A percentile compares a stretch with the other conserved stretches of the same genome.
Conservation (phyloP, 2,888 invertebrate species). For the Sialis fuliginosa region DNA sequence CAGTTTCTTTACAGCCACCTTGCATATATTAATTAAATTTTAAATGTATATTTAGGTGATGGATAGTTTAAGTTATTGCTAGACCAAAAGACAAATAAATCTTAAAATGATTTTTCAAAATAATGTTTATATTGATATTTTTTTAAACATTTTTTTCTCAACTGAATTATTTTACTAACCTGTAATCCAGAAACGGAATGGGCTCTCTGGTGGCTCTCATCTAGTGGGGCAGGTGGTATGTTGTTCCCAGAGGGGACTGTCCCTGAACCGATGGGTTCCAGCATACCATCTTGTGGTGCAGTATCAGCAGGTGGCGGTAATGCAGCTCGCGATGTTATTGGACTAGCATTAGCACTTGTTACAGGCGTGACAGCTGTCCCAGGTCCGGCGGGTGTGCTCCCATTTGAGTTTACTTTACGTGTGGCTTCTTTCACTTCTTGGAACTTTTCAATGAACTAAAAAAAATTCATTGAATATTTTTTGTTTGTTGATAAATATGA, state of each 20-base stretch:
- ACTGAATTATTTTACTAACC: slow-evolving; percentile 18
- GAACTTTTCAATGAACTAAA: slow-evolving; percentile 91
- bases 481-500: background rate
- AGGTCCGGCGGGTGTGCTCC: slow-evolving; percentile 15
- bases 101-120: background rate
- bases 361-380: slow-evolving; percentile 54
- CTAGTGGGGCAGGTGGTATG: slow-evolving; percentile 20
- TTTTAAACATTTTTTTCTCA: background rate
- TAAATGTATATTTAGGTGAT: background rate
- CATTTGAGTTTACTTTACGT: slow-evolving; percentile 42
- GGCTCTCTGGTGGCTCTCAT: slow-evolving; percentile 37
- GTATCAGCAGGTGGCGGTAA: slow-evolving; percentile 28
- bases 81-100: background rate
- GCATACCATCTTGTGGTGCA: slow-evolving; percentile 20
- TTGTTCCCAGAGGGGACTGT: slow-evolving; percentile 21
- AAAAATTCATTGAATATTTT: slow-evolving; percentile 10
- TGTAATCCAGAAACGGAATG: slow-evolving; percentile 39
- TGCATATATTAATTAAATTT: too few relatives aligned
- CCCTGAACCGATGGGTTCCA: slow-evolving; percentile 18
- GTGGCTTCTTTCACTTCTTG: slow-evolving; percentile 96
- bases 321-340: slow-evolving; percentile 52
- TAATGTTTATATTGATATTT: background rate
- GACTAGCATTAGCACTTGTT: slow-evolving; percentile 76
- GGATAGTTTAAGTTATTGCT: background rate
- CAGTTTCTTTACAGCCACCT: too few relatives aligned